Percentiles rank a stretch among this genome's conserved stretches.
These are phyloP conservation scores for Drosophila kohkoa DNA, from an alignment of 1,140 invertebrate species.

Conservation along the genomic window DNA sequence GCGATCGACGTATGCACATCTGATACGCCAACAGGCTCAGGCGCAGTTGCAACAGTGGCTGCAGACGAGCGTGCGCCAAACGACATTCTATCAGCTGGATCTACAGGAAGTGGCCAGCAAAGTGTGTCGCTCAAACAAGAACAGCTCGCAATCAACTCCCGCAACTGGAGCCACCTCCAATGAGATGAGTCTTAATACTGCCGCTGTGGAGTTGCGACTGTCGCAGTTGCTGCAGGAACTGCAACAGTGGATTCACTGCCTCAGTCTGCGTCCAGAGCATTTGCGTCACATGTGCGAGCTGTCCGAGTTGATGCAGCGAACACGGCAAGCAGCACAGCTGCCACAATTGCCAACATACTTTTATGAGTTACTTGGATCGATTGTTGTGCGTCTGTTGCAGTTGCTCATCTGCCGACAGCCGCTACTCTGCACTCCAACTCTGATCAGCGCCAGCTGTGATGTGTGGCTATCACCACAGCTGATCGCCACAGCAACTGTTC, in stretches of 20 bases:
- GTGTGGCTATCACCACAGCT: slow-evolving; percentile 53
- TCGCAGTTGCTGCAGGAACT: slow-evolving; percentile 67
- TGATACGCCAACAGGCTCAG: slow-evolving; percentile 55
- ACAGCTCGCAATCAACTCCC: slow-evolving; percentile 13
- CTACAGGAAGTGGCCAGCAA: slow-evolving; percentile 65
- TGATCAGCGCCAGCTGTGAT: slow-evolving; percentile 43
- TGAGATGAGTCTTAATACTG: slow-evolving; percentile 47
- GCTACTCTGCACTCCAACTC: slow-evolving; percentile 12
- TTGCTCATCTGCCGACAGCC: slow-evolving; percentile 63
- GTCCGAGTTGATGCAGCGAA: slow-evolving; percentile 17
- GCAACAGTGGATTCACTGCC: slow-evolving; percentile 72
- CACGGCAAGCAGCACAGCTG: slow-evolving; percentile 25
- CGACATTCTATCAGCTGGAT: slow-evolving; percentile 77
- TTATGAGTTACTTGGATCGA: slow-evolving; percentile 62
- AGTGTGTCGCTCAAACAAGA: slow-evolving; percentile 62
- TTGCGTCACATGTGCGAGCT: slow-evolving; percentile 29
- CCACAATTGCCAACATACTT: slow-evolving; percentile 60
- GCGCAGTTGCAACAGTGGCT: slow-evolving; percentile 67
- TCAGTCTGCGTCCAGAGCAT: slow-evolving; percentile 50
- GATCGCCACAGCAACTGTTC: neutral
- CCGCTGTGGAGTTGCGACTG: slow-evolving; percentile 36
- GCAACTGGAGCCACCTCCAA: slow-evolving; percentile 14
- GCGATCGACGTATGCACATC: slow-evolving; percentile 58
- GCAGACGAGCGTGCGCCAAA: slow-evolving; percentile 53
- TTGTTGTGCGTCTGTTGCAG: slow-evolving; percentile 67